Conservation (phyloP, 2,113 vertebrate genomes). For the Muntiacus muntjak region DNA sequence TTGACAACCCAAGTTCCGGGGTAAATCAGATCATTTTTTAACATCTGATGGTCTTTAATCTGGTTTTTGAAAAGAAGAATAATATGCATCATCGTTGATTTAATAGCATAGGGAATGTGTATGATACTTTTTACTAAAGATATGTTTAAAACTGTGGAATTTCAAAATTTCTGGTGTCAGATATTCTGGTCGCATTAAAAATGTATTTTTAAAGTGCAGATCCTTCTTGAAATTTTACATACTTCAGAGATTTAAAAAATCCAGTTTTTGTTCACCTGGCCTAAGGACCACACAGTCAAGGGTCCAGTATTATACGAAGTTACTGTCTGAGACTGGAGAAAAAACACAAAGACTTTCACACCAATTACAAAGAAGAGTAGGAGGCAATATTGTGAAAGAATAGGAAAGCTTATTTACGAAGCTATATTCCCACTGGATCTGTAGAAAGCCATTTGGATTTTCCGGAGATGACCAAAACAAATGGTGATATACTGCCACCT, state of each 20-base stretch:
- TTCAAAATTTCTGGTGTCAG: not conserved
- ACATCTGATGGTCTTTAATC: not conserved
- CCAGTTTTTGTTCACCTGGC: not conserved
- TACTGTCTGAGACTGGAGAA: not conserved
- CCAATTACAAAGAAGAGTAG: not conserved
- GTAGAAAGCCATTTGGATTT: not conserved
- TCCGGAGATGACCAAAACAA: not conserved
- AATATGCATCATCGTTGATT: not conserved
- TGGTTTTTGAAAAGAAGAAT: not conserved
- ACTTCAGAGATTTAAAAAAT: not conserved
- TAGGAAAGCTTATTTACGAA: not conserved
- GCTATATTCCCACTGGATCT: not conserved
- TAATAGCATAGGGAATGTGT: not conserved
- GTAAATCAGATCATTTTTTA: not conserved
- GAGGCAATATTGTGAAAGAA: not conserved
- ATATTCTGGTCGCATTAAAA: not conserved
- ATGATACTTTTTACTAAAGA: not conserved
- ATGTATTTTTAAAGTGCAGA: not conserved
- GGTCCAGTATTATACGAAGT: too few relatives aligned
- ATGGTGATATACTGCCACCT: constrained; percentile 44
- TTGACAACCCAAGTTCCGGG: not conserved
- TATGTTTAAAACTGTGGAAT: not conserved
- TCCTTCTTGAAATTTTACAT: not conserved
- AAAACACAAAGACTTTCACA: not conserved
- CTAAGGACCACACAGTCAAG: not conserved